Base-by-base conservation (phyloP, 2,888 invertebrate species). In the Hypomecis punctinalis region DNA sequence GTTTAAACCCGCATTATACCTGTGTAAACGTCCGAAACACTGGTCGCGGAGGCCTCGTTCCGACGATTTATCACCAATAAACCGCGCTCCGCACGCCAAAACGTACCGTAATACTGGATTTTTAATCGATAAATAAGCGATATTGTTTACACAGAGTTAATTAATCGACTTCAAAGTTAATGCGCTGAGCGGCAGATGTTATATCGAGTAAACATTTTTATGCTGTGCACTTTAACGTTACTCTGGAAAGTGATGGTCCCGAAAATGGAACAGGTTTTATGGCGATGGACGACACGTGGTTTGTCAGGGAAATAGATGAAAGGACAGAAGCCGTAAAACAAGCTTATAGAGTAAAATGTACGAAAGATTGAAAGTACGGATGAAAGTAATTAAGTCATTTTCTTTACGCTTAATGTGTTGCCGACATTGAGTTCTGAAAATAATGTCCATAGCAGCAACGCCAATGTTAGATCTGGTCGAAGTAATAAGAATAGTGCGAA, bases 11-110 rank as follows among this genome's bases (percentile, higher is more conserved):
- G 23, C 33, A 39, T 13, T 49, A 67, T 72, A 70, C 70, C 72
- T 69, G 70, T 75, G 42, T 61, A 61, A 33, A 53, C 48, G 49
- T 43, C 8, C 10, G 13, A 13, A 43, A 48, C 56, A 23, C 9
- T 11, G 63, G 53, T 57, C 71, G 64, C 73, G 68, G 73, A 74
- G 76, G 76, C 74, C 77, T 76, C 77, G 78, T 81, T 75, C 68
- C 69, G 54, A 68, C 75, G 75, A 83, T 84, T 82, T 83, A 83
- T 82, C 72, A 77, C 69, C 76, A 78, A 80, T 84, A 81, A 83
- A 84, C 76, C 80, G 74, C 75, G 77, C 76, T 73, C 74, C 65
- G 68, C 74, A 73, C 75, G 68, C 70, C 75, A 75, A 69, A 71
- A 70, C 72, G 70, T 72, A 66, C 65, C 66, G 67, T 73, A 67